Evolutionary conservation across 2,888 invertebrate genomes (phyloP).

Genomic region (Mythimna pallens): DNA sequence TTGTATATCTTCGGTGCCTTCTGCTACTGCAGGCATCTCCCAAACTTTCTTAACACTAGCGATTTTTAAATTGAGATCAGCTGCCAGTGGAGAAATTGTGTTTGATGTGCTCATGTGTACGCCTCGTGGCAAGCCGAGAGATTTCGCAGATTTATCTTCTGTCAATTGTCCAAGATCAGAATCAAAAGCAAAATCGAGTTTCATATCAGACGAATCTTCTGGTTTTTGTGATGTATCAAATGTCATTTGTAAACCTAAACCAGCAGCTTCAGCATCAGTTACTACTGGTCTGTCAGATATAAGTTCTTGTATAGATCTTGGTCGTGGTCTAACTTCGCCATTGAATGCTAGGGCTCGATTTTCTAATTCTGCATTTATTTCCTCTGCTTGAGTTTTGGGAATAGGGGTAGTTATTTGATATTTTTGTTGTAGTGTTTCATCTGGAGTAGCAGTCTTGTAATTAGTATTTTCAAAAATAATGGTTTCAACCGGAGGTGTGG

Average conservation of each 20-base stretch:
- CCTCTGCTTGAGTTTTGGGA: conserved; percentile 87
- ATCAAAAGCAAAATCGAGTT: conserved; percentile 97
- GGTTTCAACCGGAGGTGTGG: conserved; percentile 95
- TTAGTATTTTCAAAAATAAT: conserved; percentile 98
- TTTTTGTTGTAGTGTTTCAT: conserved; percentile 92
- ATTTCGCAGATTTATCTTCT: conserved; percentile 92
- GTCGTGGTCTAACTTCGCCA: conserved; percentile 85
- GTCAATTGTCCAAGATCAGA: conserved; percentile 94
- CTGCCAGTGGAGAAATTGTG: conserved; percentile 95
- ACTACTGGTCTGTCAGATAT: conserved; percentile 82
- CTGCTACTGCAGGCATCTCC: conserved; percentile 94
- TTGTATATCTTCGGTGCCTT: conserved; percentile 89
- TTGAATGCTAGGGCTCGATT: conserved; percentile 81
- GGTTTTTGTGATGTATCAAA: conserved; percentile 91
- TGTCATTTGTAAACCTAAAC: conserved; percentile 92
- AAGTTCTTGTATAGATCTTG: conserved; percentile 86
- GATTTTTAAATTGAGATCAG: conserved; percentile 98
- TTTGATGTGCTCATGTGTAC: conserved; percentile 92
- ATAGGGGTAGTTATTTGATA: conserved; percentile 86
- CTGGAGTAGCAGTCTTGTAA: conserved; percentile 94
- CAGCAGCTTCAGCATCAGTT: conserved; percentile 83
- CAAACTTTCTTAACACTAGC: conserved; percentile 98
- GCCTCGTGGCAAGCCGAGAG: conserved; percentile 90
- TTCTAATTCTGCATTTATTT: conserved; percentile 89
- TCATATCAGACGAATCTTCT: conserved; percentile 96